A percentile compares a stretch with the other conserved stretches of the same genome.
These are phyloP conservation scores for Cephus nigrinus DNA, from an alignment of 2,888 invertebrate genomes.

Conservation along the genomic window DNA sequence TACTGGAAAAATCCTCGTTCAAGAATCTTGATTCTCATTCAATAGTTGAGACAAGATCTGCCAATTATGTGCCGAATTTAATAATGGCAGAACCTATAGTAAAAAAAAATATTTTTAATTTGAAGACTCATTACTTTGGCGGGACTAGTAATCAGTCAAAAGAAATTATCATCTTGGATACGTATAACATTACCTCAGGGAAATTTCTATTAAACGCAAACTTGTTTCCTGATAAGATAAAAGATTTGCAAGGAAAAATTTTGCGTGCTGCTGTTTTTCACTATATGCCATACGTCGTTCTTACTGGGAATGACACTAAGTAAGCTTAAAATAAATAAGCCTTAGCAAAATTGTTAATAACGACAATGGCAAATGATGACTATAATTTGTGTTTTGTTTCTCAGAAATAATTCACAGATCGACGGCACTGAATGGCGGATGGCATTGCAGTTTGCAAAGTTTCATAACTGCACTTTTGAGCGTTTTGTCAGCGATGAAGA, in stretches of 20 bases:
- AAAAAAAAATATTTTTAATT: not conserved
- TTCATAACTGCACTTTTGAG: slow-evolving; percentile 33
- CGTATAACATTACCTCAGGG: not conserved
- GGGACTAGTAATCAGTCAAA: not conserved
- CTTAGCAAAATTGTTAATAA: not conserved
- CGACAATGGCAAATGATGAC: not conserved
- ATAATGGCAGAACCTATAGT: not conserved
- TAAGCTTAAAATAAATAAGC: not conserved
- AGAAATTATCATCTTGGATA: not conserved
- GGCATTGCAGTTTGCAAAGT: slow-evolving; percentile 30
- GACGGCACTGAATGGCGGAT: slow-evolving; percentile 36
- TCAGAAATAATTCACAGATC: not conserved
- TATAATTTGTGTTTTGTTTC: not conserved
- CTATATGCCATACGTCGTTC: not conserved
- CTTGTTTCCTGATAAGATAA: not conserved
- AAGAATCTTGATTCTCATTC: not conserved
- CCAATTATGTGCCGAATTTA: not conserved
- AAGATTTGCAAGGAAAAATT: not conserved
- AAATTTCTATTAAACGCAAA: not conserved
- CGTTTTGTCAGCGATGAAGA: slow-evolving; percentile 19
- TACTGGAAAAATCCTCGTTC: not conserved
- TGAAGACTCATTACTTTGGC: not conserved
- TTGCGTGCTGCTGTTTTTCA: not conserved
- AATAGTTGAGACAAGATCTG: not conserved
- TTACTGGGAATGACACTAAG: not conserved